Percentiles rank a stretch among this genome's conserved stretches.
phyloP scores from a whole-genome alignment of 2,888 invertebrate genomes.

The Chrysolina haemoptera region DNA sequence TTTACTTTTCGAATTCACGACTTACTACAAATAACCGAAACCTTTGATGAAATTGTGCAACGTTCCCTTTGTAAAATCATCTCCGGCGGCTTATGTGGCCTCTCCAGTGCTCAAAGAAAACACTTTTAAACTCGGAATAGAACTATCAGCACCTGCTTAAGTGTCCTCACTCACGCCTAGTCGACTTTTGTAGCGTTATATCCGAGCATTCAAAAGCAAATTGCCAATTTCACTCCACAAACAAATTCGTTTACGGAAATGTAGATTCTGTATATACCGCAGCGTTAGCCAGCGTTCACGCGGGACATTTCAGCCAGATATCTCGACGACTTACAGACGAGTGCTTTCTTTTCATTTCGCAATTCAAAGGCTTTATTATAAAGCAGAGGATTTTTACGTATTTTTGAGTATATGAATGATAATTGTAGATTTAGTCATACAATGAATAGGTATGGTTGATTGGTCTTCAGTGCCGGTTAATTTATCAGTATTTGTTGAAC shows the following conservation, averaged over 20 bases:
- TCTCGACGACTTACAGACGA: constrained; percentile 25
- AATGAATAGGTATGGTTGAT: too few relatives aligned
- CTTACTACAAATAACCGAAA: too few relatives aligned
- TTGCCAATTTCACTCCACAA: constrained; percentile 65
- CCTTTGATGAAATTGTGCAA: not conserved
- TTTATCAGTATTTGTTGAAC: too few relatives aligned
- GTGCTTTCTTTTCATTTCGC: constrained; percentile 26
- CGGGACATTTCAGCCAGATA: constrained; percentile 40
- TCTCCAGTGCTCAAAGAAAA: constrained; percentile 3
- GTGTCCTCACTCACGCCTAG: constrained; percentile 21
- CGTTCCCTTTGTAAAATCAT: not conserved
- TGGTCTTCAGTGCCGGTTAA: too few relatives aligned
- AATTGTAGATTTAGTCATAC: not conserved
- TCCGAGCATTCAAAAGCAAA: constrained; percentile 46
- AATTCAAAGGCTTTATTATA: not conserved
- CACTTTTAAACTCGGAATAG: constrained; percentile 15
- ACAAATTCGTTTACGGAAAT: constrained; percentile 63
- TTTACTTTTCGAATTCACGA: too few relatives aligned
- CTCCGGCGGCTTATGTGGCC: not conserved
- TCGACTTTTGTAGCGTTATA: constrained; percentile 29
- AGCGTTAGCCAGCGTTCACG: constrained; percentile 49
- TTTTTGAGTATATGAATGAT: not conserved
- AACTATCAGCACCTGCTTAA: constrained; percentile 23
- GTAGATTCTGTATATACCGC: constrained; percentile 62
- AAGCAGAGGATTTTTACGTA: not conserved